These are phyloP conservation scores for Xenopus laevis DNA, from an alignment of 2,113 vertebrate species.

Conservation along the genomic window DNA sequence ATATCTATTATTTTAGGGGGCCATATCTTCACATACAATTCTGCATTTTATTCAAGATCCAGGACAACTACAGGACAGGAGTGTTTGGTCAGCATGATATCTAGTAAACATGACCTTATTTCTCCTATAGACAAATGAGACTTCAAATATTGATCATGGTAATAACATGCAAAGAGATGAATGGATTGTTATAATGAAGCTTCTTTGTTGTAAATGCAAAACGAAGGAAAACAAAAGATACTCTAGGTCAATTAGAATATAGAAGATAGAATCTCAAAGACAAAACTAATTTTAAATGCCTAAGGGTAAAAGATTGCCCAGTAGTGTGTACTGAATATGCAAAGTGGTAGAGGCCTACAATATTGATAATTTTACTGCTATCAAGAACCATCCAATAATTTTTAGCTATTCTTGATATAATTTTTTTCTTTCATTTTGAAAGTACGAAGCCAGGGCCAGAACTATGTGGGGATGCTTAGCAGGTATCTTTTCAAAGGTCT, in stretches of 20 bases:
- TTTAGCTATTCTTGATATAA: no score
- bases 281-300: conserved; percentile 30
- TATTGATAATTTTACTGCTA: conserved; percentile 1
- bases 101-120: conserved; percentile 7
- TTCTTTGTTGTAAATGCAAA: conserved; percentile 27
- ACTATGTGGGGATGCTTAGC: no score
- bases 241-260: conserved; percentile 36
- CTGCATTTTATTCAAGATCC: no score
- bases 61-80: no score
- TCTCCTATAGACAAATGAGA: neutral
- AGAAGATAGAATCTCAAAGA: conserved; percentile 34
- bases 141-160: conserved; percentile 5
- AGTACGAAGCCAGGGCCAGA: no score
- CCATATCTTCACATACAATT: no score
- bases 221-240: conserved; percentile 22
- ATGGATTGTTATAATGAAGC: conserved; percentile 15
- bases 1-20: no score
- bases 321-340: neutral
- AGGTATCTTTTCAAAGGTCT: no score
- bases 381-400: no score
- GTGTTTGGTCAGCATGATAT: neutral
- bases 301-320: conserved; percentile 14
- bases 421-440: no score
- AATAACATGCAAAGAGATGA: conserved; percentile 11
- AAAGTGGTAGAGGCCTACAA: conserved; percentile 3